Conservation (phyloP, 2,888 invertebrate species). For the Heliconius cydno region DNA sequence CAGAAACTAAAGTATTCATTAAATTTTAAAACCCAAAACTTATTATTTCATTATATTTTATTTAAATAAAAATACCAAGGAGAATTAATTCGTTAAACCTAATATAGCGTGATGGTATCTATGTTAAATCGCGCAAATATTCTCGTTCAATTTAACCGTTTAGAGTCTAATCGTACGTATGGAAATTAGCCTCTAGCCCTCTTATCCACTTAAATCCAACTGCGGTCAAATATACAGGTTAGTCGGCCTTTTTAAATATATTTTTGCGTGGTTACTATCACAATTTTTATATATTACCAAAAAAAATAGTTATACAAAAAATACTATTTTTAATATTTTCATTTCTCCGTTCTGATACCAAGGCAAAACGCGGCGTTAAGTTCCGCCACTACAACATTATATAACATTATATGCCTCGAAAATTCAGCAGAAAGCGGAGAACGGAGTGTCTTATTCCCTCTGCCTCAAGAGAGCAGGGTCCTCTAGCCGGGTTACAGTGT, state of each 20-base stretch:
- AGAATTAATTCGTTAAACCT: constrained; percentile 1
- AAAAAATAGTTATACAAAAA: no score
- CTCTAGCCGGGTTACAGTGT: no score
- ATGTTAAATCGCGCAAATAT: constrained; percentile 35
- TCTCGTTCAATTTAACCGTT: constrained; percentile 33
- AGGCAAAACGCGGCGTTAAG: no score
- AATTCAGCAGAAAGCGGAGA: no score
- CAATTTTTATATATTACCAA: no score
- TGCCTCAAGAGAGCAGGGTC: no score
- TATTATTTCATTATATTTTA: background rate
- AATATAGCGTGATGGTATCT: constrained; percentile 19
- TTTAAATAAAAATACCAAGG: background rate
- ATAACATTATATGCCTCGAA: no score
- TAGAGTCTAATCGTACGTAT: constrained; percentile 31
- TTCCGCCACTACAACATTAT: no score
- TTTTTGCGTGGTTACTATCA: no score
- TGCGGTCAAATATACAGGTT: constrained; percentile 9
- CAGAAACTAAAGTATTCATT: background rate
- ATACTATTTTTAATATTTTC: no score
- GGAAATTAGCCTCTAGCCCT: constrained; percentile 35
- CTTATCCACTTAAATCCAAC: constrained; percentile 30
- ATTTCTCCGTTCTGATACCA: no score
- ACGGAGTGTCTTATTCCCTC: no score
- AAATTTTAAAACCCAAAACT: background rate
- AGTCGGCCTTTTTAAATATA: background rate